Conservation (phyloP, 1,140 invertebrate species). For the Chelonus insularis region DNA sequence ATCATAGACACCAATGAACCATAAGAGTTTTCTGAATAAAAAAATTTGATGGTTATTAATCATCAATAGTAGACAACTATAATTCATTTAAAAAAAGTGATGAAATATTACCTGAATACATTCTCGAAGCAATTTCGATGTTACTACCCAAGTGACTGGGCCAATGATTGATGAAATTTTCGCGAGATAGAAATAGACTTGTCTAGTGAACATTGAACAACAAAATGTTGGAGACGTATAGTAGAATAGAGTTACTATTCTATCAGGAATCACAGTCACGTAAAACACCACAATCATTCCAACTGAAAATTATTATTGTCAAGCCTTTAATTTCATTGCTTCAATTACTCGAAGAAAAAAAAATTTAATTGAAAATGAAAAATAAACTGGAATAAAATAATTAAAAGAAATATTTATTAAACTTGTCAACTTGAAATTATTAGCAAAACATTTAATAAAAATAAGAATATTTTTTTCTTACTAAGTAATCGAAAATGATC, state of each 20-base stretch:
- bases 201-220: constrained; percentile 32
- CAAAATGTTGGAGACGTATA: constrained; percentile 29
- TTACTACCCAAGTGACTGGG: constrained; percentile 36
- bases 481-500: too few species aligned
- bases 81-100: neutral
- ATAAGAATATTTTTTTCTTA: too few species aligned
- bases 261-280: constrained; percentile 41
- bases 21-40: constrained; percentile 30
- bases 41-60: neutral
- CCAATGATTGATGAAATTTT: constrained; percentile 40
- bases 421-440: too few species aligned
- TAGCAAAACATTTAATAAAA: too few species aligned
- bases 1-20: neutral
- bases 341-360: too few species aligned
- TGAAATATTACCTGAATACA: constrained; percentile 35
- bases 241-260: constrained; percentile 36
- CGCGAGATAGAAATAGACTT: constrained; percentile 35
- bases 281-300: constrained; percentile 37
- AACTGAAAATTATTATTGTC: too few species aligned
- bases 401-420: neutral
- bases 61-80: neutral
- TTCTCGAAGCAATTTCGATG: constrained; percentile 31
- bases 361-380: neutral
- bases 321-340: too few species aligned
- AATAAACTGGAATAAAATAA: neutral